Evolutionary conservation across 2,113 vertebrate genomes (phyloP), one percentile per base, ranked within the genome.

Genomic region (Hystrix brachyura): DNA sequence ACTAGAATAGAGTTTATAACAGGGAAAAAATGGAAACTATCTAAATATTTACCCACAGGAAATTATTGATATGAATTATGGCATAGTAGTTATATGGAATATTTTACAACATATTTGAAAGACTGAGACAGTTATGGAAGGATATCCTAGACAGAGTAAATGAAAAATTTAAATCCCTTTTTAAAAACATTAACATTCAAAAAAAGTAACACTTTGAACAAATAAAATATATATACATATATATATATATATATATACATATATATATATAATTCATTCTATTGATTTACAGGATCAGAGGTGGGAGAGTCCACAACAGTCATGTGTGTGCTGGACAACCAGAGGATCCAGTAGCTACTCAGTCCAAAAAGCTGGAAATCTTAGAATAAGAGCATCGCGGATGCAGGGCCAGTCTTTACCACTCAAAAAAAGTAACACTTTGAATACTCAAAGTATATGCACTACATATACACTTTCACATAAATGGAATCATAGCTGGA

Each of bases 71-170:
- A 7, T 67, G 59, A 90, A 93, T 84, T 74, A 91, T 78, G 29
- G 23, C 4, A 59, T 1, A 64, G 34, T 27, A 82, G 15, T 71
- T 65, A 92, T 55, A 92, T 13, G 32, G 11, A 76, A 27, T 85
- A 95, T 91, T 94, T 91, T 86, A 64, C 21, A 91, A 21, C 88
- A 51, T 79, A 85, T 72, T 88, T 95, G 67, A 62, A 94, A 91
- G 64, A 79, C 87, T 65, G 18, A 82, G 53, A 81, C 25, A 71
- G 34, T 87, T 78, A 67, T 43, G n/a, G n/a, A 96, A 92, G 71
- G 34, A 65, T 87, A 65, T 3, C 32, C n/a, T 87, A 90, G 53
- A 84, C 51, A 6, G 25, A 81, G 14, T 67, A 82, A 95, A 60
- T 57, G 38, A 82, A 92, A 92, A 89, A 18, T 48, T 3, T 15